Evolutionary conservation across 2,797 vertebrate species (phyloP).

Genomic region (Enteromius thamalakanensis): DNA sequence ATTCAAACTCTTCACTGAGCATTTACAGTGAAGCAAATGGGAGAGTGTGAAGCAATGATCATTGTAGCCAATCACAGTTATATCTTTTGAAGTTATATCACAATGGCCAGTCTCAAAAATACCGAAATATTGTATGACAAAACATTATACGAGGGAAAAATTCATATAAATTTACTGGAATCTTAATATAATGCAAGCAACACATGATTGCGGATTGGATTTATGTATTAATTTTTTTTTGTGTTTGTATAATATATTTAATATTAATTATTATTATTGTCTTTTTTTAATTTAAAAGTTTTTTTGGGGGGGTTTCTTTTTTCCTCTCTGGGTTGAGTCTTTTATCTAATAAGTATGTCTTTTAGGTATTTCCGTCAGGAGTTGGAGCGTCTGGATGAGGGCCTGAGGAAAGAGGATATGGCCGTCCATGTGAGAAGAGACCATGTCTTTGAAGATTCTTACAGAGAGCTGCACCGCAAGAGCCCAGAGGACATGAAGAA

Average conservation of each 20-base stretch:
- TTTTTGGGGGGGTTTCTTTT: neutral
- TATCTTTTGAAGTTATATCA: neutral
- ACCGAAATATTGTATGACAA: neutral
- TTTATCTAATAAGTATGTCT: slow-evolving; percentile 24
- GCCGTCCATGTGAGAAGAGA: slow-evolving; percentile 95
- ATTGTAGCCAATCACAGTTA: neutral
- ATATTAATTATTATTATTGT: too few species aligned
- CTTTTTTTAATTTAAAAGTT: too few species aligned
- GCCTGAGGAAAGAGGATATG: slow-evolving; percentile 95
- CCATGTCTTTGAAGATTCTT: slow-evolving; percentile 96
- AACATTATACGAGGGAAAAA: neutral
- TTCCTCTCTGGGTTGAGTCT: neutral
- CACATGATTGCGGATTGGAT: too few species aligned
- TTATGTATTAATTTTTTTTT: too few species aligned
- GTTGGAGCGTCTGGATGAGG: slow-evolving; percentile 92
- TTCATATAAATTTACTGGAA: too few species aligned
- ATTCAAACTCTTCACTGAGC: neutral
- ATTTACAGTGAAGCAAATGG: too few species aligned
- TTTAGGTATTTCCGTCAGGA: slow-evolving; percentile 94
- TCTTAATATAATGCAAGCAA: too few species aligned
- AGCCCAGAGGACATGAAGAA: slow-evolving; percentile 98
- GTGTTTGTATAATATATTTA: too few species aligned
- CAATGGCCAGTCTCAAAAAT: neutral
- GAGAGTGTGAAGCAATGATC: neutral
- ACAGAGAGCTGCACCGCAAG: slow-evolving; percentile 93